Base-by-base conservation (phyloP, 2,888 invertebrate genomes). In the Cyrtodaria siliqua region DNA sequence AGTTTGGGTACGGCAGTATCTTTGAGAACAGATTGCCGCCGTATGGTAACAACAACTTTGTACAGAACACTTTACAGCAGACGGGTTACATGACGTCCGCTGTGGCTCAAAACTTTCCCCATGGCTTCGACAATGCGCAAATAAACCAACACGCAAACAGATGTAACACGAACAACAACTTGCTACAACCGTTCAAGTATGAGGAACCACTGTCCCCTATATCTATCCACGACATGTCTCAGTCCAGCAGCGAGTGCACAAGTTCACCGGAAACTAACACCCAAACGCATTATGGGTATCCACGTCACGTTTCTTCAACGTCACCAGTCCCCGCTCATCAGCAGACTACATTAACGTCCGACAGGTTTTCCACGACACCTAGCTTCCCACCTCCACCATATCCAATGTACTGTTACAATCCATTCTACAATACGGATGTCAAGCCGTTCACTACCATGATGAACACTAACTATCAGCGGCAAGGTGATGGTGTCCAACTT, bases 201-300 rank as follows among this genome's bases (percentile, higher is more conserved):
- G 73, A 66, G 4, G 62, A 62, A n/a, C 69, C 72, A 2, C 40
- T 69, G 4, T 76, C 80, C 0, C 76, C 80, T 1, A 23, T 73
- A 12, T 76, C 80, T 14, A 33, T 57, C n/a, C 20, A 50, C 26
- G 80, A 80, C 12, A 62, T 77, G 53, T 80, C 78, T 2, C 64
- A 56, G 47, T 73, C 73, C 26, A 69, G 72, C 38, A 73, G 29
- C 33, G 80, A 76, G 20, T 61, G 67, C 23, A 33, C 67, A 12
- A 73, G 69, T 60, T 80, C 80, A 56, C 80, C 80, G 42, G 76
- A 80, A 59, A 29, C 52, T 3, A 63, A 47, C 16, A 52, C 24
- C 29, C 38, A 49, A 20, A 20, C 47, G 8, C 20, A 27, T 16
- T 50, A 52, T 24, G 47, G 59, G 1, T 55, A 52, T 44, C 44